Base-by-base conservation (phyloP, 2,888 invertebrate species). In the Entomobrya multifasciata region DNA sequence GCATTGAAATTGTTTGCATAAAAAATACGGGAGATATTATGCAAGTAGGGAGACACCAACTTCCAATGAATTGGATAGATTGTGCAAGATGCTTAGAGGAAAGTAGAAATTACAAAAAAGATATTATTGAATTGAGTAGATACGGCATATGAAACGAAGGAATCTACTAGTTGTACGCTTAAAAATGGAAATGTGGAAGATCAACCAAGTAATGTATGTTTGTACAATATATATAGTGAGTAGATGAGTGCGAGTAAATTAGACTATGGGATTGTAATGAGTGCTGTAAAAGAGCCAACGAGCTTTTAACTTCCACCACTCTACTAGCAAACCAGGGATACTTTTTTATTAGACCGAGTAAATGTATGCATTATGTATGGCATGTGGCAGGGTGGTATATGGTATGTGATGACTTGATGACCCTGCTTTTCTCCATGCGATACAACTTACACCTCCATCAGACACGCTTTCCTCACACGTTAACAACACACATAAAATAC, bases 311-410 rank as follows among this genome's bases (percentile, higher is more conserved):
- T n/a, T n/a, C n/a, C n/a, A n/a, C 62, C 78, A 76, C 82, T 88
- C 60, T 25, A 25, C 60, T 20, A 52, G 6, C 52, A 11, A 15
- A 87, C 78, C 87, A 67, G 84, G 83, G 87, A 87, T 86, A 79
- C 83, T 84, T 88, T 86, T 88, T 86, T 88, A 88, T 89, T 85
- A 88, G 88, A 77, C 88, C 82, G 87, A 86, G n/a, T n/a, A n/a
- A n/a, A 80, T 83, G 36, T 36, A 36, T 36, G 76, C 83, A 87
- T 89, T 87, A 82, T 86, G 82, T 80, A 74, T 81, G n/a, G n/a
- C n/a, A n/a, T n/a, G n/a, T n/a, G n/a, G n/a, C n/a, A n/a, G n/a
- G n/a, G n/a, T n/a, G n/a, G n/a, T n/a, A n/a, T n/a, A n/a, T n/a
- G n/a, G 84, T 79, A 81, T 55, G 86, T 81, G 86, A 79, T 84